A percentile compares a stretch with the other conserved stretches of the same genome.
Evolutionary conservation across 2,888 invertebrate genomes (phyloP).

Genomic region (Ophion costatus): DNA sequence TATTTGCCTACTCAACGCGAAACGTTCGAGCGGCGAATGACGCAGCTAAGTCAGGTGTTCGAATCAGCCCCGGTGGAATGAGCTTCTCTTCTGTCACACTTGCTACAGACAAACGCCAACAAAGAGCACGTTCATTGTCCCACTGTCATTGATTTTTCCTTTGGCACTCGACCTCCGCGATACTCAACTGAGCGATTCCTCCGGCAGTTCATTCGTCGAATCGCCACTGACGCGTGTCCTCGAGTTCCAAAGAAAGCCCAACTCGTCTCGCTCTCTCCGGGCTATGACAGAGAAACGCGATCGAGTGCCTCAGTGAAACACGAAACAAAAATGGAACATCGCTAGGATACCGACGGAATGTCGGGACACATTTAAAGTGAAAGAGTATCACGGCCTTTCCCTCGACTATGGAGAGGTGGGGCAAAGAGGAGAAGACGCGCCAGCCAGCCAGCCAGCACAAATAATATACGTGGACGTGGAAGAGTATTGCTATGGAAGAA

Average conservation of each 20-base stretch:
- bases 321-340: constrained; percentile 63
- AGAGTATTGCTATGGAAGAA: constrained; percentile 34
- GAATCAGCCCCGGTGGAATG: background rate
- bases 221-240: background rate
- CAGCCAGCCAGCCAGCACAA: background rate
- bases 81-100: background rate
- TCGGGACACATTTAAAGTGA: constrained; percentile 61
- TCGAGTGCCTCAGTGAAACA: constrained; percentile 11
- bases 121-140: background rate
- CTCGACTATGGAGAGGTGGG: background rate
- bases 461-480: constrained; percentile 3
- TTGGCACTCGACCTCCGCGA: background rate
- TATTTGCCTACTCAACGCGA: background rate
- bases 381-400: constrained; percentile 16
- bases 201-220: background rate
- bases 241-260: background rate
- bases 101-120: background rate
- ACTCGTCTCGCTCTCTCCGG: background rate
- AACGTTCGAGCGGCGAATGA: background rate
- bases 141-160: background rate
- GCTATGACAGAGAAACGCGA: background rate
- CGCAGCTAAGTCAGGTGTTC: background rate
- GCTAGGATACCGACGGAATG: constrained; percentile 42
- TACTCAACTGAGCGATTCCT: background rate
- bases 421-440: background rate